phyloP scores from a whole-genome alignment of 2,113 vertebrate species.

The Scortum barcoo region DNA sequence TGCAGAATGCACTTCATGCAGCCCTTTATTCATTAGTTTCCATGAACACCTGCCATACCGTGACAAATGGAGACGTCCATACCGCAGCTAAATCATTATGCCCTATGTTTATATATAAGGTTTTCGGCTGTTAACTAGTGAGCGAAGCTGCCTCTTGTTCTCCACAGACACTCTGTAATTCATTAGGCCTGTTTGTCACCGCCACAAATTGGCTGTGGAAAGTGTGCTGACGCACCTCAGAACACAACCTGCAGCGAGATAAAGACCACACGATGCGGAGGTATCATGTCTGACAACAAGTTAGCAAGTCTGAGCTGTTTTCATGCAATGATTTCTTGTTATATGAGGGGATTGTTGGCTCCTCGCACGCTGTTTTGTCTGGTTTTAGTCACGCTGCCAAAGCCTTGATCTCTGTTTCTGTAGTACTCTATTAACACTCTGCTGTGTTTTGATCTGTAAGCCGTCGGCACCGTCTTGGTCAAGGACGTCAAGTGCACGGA shows the following conservation, averaged over 20 bases:
- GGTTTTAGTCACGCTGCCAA: constrained; percentile 25
- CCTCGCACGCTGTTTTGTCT: not conserved
- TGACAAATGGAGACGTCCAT: constrained; percentile 46
- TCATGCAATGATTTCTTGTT: too few relatives aligned
- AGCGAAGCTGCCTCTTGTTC: constrained; percentile 26
- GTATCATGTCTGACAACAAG: not conserved
- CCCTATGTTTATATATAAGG: constrained; percentile 40
- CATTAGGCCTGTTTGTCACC: constrained; percentile 20
- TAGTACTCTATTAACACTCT: constrained; percentile 42
- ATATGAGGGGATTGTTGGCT: not conserved
- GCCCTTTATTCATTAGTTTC: constrained; percentile 44
- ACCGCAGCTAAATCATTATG: constrained; percentile 40
- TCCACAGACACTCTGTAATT: constrained; percentile 12
- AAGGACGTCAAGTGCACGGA: constrained; percentile 48
- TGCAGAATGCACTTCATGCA: constrained; percentile 10
- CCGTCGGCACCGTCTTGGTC: constrained; percentile 55
- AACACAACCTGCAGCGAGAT: not conserved
- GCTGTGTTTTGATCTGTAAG: constrained; percentile 49
- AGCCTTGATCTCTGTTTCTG: constrained; percentile 47
- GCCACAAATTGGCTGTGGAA: constrained; percentile 17
- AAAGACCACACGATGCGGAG: not conserved
- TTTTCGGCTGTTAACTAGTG: constrained; percentile 23
- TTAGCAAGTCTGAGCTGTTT: not conserved
- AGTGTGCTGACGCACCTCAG: not conserved
- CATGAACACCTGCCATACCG: constrained; percentile 43